These are phyloP conservation scores for Neoniphon sammara DNA, from an alignment of 2,797 vertebrate species.

Conservation along the genomic window DNA sequence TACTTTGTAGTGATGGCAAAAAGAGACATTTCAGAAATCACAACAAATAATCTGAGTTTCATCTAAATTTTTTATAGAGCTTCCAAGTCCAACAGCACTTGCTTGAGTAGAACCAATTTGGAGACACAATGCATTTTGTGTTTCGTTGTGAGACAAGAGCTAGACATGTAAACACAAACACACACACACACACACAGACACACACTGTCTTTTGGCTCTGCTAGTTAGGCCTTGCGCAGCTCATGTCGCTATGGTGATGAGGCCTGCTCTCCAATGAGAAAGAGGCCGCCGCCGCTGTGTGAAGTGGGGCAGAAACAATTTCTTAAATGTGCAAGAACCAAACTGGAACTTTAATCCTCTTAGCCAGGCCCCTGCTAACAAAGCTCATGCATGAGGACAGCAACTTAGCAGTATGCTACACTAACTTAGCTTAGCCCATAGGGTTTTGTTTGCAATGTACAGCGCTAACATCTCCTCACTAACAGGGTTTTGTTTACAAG, in stretches of 20 bases:
- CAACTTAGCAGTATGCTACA: conserved; percentile 75
- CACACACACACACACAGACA: conserved; percentile 26
- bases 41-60: conserved; percentile 28
- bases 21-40: conserved; percentile 32
- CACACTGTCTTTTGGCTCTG: conserved; percentile 62
- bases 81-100: conserved; percentile 39
- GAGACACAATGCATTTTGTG: conserved; percentile 50
- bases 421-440: conserved; percentile 64
- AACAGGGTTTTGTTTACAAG: conserved; percentile 36
- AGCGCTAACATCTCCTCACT: conserved; percentile 57
- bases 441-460: conserved; percentile 63
- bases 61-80: conserved; percentile 33
- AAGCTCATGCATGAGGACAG: conserved; percentile 76
- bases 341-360: conserved; percentile 88
- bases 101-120: conserved; percentile 62
- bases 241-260: conserved; percentile 76
- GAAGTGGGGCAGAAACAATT: conserved; percentile 87
- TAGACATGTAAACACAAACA: conserved; percentile 53
- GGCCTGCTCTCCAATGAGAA: conserved; percentile 68
- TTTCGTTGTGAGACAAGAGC: conserved; percentile 62
- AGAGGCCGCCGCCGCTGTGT: conserved; percentile 71
- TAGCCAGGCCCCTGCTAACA: conserved; percentile 80
- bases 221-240: conserved; percentile 66
- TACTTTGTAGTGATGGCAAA: conserved; percentile 34
- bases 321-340: conserved; percentile 85